Conservation (phyloP, 2,113 vertebrate species). For the Arizona elegans region DNA sequence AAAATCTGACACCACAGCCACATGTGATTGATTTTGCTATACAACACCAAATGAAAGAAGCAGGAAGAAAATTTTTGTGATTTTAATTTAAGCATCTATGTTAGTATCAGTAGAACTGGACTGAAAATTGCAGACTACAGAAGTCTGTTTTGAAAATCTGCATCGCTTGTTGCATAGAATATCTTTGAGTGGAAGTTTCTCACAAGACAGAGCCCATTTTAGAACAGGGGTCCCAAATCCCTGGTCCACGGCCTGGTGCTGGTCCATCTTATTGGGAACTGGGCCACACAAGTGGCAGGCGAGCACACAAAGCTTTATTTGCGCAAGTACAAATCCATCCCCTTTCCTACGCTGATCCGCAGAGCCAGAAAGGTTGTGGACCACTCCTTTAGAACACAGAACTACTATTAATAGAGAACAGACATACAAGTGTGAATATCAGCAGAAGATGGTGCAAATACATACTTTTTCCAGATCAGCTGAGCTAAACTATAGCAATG, state of each 20-base stretch:
- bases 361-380: neutral
- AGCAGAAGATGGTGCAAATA: neutral
- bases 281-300: neutral
- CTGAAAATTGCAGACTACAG: constrained; percentile 35
- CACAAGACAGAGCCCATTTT: constrained; percentile 42
- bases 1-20: rapidly evolving
- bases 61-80: constrained; percentile 33
- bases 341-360: rapidly evolving
- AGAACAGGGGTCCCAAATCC: neutral
- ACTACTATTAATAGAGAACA: constrained; percentile 24
- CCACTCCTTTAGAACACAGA: constrained; percentile 1
- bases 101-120: constrained; percentile 40
- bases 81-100: constrained; percentile 55
- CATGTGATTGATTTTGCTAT: constrained; percentile 12
- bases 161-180: constrained; percentile 41
- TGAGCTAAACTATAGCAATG: neutral
- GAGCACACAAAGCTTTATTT: neutral
- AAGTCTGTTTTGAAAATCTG: constrained; percentile 46
- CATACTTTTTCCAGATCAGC: neutral
- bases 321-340: neutral
- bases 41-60: constrained; percentile 48
- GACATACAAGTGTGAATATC: constrained; percentile 32
- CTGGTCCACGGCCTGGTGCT: neutral
- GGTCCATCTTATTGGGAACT: neutral
- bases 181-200: constrained; percentile 37